Percentiles rank a stretch among this genome's conserved stretches.
These are phyloP conservation scores for Phenganax marumi DNA, from an alignment of 92 coral and sea anemone species.

Conservation along the genomic window DNA sequence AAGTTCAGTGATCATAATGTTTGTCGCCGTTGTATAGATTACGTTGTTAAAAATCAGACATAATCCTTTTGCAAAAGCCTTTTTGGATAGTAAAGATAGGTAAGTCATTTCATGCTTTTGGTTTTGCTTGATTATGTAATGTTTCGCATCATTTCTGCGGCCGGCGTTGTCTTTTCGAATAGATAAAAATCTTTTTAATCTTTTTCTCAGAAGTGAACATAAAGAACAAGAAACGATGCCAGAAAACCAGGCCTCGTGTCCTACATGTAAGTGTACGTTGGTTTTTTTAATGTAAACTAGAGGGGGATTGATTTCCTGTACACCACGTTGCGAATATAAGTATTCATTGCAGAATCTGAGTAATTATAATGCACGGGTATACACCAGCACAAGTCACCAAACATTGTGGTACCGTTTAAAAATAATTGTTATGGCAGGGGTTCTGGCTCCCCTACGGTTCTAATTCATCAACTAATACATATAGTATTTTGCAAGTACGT, in stretches of 20 bases:
- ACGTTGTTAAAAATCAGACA: conserved; percentile 88
- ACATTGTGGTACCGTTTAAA: not conserved
- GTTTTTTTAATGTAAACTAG: not conserved
- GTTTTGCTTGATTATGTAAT: not conserved
- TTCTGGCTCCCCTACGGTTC: conserved; percentile 3
- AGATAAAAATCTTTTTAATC: not conserved
- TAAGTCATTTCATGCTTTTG: conserved; percentile 2
- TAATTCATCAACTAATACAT: conserved; percentile 16
- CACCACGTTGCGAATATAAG: too few relatives aligned
- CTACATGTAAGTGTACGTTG: conserved; percentile 81
- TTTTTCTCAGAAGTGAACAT: conserved; percentile 75
- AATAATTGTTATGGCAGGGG: conserved; percentile 21
- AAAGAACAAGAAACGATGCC: conserved; percentile 82
- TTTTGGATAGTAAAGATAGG: conserved; percentile 98
- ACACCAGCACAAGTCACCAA: not conserved
- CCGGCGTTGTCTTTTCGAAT: not conserved
- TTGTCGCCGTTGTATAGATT: conserved; percentile 60
- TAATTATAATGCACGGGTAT: too few relatives aligned
- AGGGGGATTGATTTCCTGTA: too few relatives aligned
- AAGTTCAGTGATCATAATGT: too few relatives aligned
- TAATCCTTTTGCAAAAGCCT: conserved; percentile 97
- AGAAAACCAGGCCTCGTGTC: conserved; percentile 77
- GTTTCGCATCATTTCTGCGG: not conserved
- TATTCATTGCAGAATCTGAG: too few relatives aligned
- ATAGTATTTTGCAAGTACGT: conserved; percentile 31